These are phyloP conservation scores for Morone chrysops DNA, from an alignment of 2,113 vertebrate genomes.

Conservation along the genomic window DNA sequence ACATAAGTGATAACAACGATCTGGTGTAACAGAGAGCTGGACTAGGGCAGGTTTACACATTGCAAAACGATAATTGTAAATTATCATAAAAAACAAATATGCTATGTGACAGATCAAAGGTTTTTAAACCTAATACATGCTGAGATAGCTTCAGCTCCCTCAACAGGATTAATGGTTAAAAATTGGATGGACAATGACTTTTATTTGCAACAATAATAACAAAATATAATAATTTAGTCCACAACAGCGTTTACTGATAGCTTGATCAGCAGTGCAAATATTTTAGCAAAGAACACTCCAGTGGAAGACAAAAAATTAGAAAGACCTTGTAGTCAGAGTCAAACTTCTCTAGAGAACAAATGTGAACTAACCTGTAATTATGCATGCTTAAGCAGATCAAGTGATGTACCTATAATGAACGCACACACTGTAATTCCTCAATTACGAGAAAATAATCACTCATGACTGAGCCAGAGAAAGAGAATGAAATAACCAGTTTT, in stretches of 20 bases:
- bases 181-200: background rate
- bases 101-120: background rate
- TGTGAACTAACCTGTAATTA: conserved; percentile 42
- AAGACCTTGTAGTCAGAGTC: conserved; percentile 21
- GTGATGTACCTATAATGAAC: conserved; percentile 42
- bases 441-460: conserved; percentile 56
- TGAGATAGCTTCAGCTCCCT: background rate
- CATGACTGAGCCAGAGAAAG: conserved; percentile 29
- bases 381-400: conserved; percentile 39
- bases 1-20: background rate
- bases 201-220: background rate
- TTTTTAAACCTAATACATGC: background rate
- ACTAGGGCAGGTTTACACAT: background rate
- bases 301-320: background rate
- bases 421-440: conserved; percentile 41
- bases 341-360: conserved; percentile 40
- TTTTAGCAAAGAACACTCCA: background rate
- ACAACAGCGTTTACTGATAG: no score
- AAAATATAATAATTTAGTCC: background rate
- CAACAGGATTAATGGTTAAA: no score
- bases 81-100: no score
- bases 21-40: background rate
- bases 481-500: conserved; percentile 51
- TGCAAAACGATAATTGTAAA: background rate
- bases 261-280: background rate